Evolutionary conservation across 2,797 vertebrate genomes (phyloP).

Genomic region (Orientallactaga sibirica): DNA sequence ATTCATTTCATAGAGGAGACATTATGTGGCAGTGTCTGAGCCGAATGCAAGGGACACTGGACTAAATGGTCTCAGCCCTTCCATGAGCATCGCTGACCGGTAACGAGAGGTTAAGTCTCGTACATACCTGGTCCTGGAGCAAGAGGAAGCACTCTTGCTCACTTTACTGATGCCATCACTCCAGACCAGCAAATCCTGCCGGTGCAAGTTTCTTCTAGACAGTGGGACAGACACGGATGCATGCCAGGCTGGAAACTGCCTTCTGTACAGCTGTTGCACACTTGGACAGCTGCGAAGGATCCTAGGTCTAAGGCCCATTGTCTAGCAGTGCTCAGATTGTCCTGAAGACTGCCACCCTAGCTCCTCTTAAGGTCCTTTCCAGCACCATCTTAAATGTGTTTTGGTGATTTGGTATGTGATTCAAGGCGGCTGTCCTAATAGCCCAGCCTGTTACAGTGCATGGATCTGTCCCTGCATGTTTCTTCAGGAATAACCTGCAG

Average conservation of each 20-base stretch:
- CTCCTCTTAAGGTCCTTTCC: background rate
- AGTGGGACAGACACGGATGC: fast-evolving
- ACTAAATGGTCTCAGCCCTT: background rate
- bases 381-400: background rate
- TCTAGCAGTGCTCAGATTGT: background rate
- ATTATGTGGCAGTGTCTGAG: background rate
- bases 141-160: background rate
- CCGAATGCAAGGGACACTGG: background rate
- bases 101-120: background rate
- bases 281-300: background rate
- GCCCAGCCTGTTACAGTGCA: background rate
- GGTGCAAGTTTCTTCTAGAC: background rate
- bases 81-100: background rate
- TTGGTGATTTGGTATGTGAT: background rate
- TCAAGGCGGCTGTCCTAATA: fast-evolving
- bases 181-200: background rate
- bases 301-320: background rate
- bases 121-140: no score
- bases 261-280: background rate
- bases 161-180: background rate
- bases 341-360: background rate
- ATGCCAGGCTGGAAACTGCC: background rate
- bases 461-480: background rate
- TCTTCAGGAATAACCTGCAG: background rate
- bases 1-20: constrained; percentile 16